phyloP scores from a whole-genome alignment of 1,140 invertebrate species.

The Lamellibrachia luymesi region DNA sequence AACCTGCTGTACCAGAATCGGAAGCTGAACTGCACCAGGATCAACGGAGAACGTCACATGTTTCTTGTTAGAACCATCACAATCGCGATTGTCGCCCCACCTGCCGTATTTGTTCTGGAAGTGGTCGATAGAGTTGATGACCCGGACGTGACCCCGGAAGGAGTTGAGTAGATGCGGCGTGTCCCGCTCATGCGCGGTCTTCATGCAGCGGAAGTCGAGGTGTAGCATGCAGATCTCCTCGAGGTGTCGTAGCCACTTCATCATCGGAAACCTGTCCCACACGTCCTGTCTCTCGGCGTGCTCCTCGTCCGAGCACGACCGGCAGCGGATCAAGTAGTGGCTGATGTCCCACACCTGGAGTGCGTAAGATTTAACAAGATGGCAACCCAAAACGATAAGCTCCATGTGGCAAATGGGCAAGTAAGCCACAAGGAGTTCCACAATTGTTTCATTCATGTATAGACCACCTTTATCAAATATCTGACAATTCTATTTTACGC shows the following conservation, averaged over 20 bases:
- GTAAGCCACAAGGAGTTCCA: too few species aligned
- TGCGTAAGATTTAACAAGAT: not conserved
- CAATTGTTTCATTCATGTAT: too few species aligned
- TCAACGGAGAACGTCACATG: too few species aligned
- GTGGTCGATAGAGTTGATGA: conserved; percentile 16
- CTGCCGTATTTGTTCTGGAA: not conserved
- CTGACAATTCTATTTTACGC: too few species aligned
- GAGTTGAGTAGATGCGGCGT: conserved; percentile 24
- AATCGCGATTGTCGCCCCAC: not conserved
- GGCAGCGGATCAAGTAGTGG: conserved; percentile 17
- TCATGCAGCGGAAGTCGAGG: conserved; percentile 20
- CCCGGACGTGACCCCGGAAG: conserved; percentile 18
- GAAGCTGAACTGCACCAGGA: too few species aligned
- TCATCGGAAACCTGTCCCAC: conserved; percentile 21
- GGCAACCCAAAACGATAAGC: too few species aligned
- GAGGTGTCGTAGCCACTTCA: not conserved
- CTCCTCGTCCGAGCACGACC: conserved; percentile 4
- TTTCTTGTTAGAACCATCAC: too few species aligned
- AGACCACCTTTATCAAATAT: too few species aligned
- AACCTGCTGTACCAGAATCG: too few species aligned
- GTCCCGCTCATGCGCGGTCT: not conserved
- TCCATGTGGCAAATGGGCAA: too few species aligned
- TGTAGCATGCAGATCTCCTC: not conserved
- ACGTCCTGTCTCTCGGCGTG: conserved; percentile 1
- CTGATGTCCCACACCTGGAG: conserved; percentile 21